Base-by-base conservation (phyloP, 1,140 invertebrate genomes). In the Hypothenemus hampei region DNA sequence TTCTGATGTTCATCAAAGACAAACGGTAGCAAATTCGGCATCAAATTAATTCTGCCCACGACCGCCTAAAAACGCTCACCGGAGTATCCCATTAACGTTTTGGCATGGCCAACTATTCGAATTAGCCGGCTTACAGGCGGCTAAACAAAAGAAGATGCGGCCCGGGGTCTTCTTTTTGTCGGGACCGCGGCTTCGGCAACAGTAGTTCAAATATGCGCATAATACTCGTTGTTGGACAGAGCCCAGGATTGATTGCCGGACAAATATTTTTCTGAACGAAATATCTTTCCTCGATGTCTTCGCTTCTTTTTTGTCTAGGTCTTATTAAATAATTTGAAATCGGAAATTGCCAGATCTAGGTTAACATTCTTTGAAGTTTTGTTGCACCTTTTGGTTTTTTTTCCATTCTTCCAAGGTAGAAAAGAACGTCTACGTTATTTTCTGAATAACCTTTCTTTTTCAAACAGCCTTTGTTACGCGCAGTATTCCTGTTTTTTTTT, bases 141-240 rank as follows among this genome's bases (percentile, higher is more conserved):
- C 52, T 54, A 46, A 54, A 54, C 52, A 54, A 54, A 54, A 54
- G 52, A 54, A 54, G 44, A 54, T 33, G 52, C 41, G 43, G 35
- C 10, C 50, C 22, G 8, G 23, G 43, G 13, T 18, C 29, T 37
- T 44, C 40, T 54, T 54, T 53, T 54, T 54, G 52, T 54, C 41
- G 41, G 43, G 7, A 8, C 29, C 33, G 39, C 50, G 41, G 33
- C 31, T 54, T 54, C 33, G 43, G 15, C 41, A 16, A 43, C 52
- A 40, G 53, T 48, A 56, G 53, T 56, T 56, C 53, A 56, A 56
- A 56, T 56, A 56, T 56, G 53, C 53, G 53, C 53, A 56, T 56
- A 56, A 56, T 56, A 56, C 44, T 20, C 20, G 43, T 31, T 43
- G n/a, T n/a, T n/a, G n/a, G n/a, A n/a, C 52, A 33, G 20, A 36